Base-by-base conservation (phyloP, 2,113 vertebrate species). In the Ivindomyrus marchei region DNA sequence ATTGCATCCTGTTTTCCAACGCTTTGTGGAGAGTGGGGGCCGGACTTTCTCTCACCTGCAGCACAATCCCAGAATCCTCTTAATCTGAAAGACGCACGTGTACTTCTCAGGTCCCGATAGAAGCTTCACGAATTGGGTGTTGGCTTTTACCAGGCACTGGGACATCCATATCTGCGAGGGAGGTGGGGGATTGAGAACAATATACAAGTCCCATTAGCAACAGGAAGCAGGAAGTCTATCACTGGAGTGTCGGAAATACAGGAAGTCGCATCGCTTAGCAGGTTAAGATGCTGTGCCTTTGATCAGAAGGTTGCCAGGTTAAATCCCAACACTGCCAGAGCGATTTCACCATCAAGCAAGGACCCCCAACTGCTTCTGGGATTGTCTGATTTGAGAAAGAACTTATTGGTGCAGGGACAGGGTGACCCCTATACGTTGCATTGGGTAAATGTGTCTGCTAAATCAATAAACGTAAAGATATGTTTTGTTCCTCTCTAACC, bases 41-140 rank as follows among this genome's bases (percentile, higher is more conserved):
- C 74, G 5, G 27, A 80, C 36, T 8, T 52, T 5, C 27, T 36
- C 50, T 1, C 96, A 99, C 98, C 97, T 99, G 97, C 98, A 99
- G 93, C 98, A 99, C 58, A 99, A 96, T 89, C 97, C 97, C 93
- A 99, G 95, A 90, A 99, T 93, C 92, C 97, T 96, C 96, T 99
- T 99, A 94, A 99, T 97, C 93, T 99, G 98, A 96, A 98, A 99
- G 90, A 99, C 91, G 93, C 98, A 99, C 0, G 96, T 98, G 50
- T 97, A 95, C 91, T 96, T 96, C 91, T 98, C 97, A 50, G 97
- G 96, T 80, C 98, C 97, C 27, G 95, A 94, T 93, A 99, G 92
- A 66, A 98, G 96, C 94, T 97, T 97, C 87, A 99, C 96, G 94
- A 98, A 99, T 92, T 96, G 96, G 91, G 95, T 93, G 92, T 96